Evolutionary conservation across 2,888 invertebrate species (phyloP), one percentile per base, ranked within the genome.

Genomic region (Ischnus inquisitorius): DNA sequence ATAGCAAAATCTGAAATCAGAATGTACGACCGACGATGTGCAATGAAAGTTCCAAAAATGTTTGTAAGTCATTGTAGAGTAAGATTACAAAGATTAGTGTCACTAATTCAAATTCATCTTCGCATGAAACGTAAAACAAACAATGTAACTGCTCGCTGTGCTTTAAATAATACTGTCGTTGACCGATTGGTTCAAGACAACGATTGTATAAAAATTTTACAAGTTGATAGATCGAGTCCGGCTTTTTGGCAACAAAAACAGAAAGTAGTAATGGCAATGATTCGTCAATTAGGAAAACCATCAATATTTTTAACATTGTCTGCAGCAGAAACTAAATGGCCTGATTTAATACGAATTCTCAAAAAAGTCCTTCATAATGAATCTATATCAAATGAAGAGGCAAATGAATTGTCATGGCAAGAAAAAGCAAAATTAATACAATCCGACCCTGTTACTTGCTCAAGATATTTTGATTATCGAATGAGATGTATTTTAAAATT

Each of bases 241-340:
- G 46, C 72, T n/a, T 85, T 72, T 71, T 86, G 84, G 81, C 62
- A 71, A 68, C 28, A 75, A 46, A 72, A 79, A 83, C 64, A 60
- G 6, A 85, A 82, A 75, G 65, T 74, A 46, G 43, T 85, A 43
- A 82, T 82, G 43, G 72, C 77, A 5, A 86, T 87, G 86, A 82
- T 86, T 10, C 64, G 83, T 19, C 85, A 87, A 72, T 60, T 84
- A 25, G 85, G 87, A 34, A 57, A 54, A 54, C 84, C 84, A 6
- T 74, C 69, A 46, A 57, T 86, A 39, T 85, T 87, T 74, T 67
- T 86, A 46, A 87, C 86, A 22, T 3, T 85, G 3, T 85, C 79
- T 43, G 75, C 82, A 34, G 68, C 81, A 6, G 85, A 86, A 79
- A 82, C 54, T 14, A 77, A 69, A 25, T 84, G 75, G 81, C 10